These are phyloP conservation scores for Clupea harengus DNA, from an alignment of 2,113 vertebrate genomes.

Conservation along the genomic window DNA sequence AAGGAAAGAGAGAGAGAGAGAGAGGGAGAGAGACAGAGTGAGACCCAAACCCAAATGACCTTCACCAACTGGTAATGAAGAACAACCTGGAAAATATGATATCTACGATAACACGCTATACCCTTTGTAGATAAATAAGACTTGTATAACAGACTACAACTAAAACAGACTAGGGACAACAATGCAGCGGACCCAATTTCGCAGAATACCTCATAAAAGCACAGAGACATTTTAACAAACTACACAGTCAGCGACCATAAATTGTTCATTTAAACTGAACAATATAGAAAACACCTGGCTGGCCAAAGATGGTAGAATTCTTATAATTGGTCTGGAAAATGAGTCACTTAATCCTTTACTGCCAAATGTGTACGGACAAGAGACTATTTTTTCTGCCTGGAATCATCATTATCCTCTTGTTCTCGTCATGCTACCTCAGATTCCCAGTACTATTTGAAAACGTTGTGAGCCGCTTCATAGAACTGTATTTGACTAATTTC, in stretches of 20 bases:
- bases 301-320: not conserved
- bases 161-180: too few relatives aligned
- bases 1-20: too few relatives aligned
- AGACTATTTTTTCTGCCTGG: not conserved
- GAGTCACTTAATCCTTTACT: not conserved
- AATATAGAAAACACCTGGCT: not conserved
- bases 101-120: too few relatives aligned
- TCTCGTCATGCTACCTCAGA: not conserved
- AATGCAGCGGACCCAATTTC: not conserved
- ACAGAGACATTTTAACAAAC: not conserved
- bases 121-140: too few relatives aligned
- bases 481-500: too few relatives aligned
- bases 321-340: conserved; percentile 8
- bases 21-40: too few relatives aligned
- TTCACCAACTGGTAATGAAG: too few relatives aligned
- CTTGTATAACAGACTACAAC: too few relatives aligned
- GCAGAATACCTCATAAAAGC: too few relatives aligned
- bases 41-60: too few relatives aligned
- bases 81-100: too few relatives aligned
- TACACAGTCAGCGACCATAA: not conserved
- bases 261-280: not conserved
- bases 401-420: conserved; percentile 6
- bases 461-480: not conserved
- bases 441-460: not conserved
- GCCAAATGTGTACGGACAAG: not conserved